Percentiles rank a stretch among this genome's conserved stretches.
These are phyloP conservation scores for Alethe diademata DNA, from an alignment of 2,113 vertebrate species.

Conservation along the genomic window DNA sequence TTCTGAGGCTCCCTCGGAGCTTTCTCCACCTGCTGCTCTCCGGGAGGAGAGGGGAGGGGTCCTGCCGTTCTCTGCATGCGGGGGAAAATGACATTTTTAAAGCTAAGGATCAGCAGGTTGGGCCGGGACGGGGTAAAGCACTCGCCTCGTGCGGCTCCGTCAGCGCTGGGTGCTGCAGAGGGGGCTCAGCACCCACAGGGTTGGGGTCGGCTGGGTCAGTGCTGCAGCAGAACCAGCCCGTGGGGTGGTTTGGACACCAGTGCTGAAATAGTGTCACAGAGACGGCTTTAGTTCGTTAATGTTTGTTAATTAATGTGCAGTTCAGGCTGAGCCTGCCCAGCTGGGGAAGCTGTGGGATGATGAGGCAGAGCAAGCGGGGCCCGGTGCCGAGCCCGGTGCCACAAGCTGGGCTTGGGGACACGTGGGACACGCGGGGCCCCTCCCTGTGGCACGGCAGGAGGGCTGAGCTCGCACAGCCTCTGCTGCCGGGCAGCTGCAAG, in stretches of 20 bases:
- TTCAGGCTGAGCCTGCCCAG: neutral
- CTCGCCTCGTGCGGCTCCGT: rapidly evolving
- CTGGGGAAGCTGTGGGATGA: neutral
- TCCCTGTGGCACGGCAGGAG: neutral
- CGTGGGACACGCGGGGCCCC: neutral
- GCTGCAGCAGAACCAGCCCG: neutral
- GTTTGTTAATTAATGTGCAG: neutral
- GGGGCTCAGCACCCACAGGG: neutral
- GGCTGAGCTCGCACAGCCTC: neutral
- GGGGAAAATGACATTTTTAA: neutral
- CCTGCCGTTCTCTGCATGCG: rapidly evolving
- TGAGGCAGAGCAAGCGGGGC: neutral
- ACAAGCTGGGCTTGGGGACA: rapidly evolving
- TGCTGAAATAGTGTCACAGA: rapidly evolving
- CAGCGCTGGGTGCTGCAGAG: rapidly evolving
- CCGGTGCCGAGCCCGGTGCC: rapidly evolving
- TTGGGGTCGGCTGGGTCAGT: rapidly evolving
- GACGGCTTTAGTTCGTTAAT: neutral
- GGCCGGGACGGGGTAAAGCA: neutral
- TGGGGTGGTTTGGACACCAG: neutral
- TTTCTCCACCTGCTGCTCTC: neutral
- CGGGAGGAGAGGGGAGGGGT: neutral
- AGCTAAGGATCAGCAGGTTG: neutral
- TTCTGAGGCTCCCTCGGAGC: neutral
- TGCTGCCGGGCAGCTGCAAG: neutral